These are phyloP conservation scores for Gymnothorax javanicus DNA, from an alignment of 2,797 vertebrate species.

Conservation along the genomic window DNA sequence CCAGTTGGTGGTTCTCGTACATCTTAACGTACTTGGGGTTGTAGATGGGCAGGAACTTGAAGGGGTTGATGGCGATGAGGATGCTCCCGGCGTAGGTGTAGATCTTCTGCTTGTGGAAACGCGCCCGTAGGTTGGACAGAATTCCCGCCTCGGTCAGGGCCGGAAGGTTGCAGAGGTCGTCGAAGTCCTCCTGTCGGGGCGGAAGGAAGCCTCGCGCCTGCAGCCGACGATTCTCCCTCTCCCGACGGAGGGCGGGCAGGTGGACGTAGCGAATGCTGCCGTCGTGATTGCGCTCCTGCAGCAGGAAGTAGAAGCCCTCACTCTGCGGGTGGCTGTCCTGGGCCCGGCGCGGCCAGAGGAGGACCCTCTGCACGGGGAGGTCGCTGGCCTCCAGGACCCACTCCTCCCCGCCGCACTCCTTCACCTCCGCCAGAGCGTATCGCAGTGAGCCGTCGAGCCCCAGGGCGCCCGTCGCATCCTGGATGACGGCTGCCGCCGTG, in stretches of 20 bases:
- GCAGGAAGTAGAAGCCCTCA: constrained; percentile 92
- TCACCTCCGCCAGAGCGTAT: constrained; percentile 94
- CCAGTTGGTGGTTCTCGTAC: constrained; percentile 97
- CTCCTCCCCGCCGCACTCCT: constrained; percentile 94
- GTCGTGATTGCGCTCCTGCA: constrained; percentile 88
- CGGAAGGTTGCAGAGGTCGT: constrained; percentile 93
- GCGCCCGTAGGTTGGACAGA: constrained; percentile 85
- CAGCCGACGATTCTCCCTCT: constrained; percentile 76
- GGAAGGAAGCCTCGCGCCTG: constrained; percentile 91
- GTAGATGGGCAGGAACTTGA: constrained; percentile 97
- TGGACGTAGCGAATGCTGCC: constrained; percentile 88
- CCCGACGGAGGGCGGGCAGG: constrained; percentile 76
- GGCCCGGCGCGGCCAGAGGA: constrained; percentile 94
- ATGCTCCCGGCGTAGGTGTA: constrained; percentile 98
- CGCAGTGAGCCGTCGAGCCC: constrained; percentile 80
- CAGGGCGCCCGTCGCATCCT: constrained; percentile 74
- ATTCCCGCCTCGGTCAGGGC: constrained; percentile 85
- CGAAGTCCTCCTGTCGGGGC: constrained; percentile 84
- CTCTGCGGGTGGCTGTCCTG: constrained; percentile 85
- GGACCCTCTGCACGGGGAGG: constrained; percentile 88
- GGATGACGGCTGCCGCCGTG: constrained; percentile 84
- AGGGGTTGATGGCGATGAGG: constrained; percentile 96
- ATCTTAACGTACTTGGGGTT: constrained; percentile 98
- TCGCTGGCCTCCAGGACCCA: constrained; percentile 93
- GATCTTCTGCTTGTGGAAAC: constrained; percentile 93